Evolutionary conservation across 2,888 invertebrate genomes (phyloP).

Genomic region (Gordius sp.): DNA sequence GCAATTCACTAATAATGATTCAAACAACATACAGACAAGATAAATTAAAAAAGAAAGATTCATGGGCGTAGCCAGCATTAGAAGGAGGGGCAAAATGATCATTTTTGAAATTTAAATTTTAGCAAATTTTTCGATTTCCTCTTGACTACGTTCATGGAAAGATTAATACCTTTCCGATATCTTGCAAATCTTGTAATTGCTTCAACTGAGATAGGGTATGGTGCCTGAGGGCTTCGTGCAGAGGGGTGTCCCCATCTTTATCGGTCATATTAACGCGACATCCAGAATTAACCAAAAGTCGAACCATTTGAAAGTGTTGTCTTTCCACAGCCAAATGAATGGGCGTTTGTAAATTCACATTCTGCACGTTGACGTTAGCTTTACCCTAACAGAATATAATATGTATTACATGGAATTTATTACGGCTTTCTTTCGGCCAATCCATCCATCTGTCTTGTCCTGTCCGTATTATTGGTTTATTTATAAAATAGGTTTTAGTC

Average conservation of each 20-base stretch:
- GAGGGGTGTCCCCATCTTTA: conserved; percentile 69
- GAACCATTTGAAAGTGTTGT: conserved; percentile 44
- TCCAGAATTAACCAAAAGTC: conserved; percentile 58
- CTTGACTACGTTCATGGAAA: too few relatives aligned
- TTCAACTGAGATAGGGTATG: conserved; percentile 79
- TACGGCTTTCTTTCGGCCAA: too few relatives aligned
- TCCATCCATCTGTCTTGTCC: too few relatives aligned
- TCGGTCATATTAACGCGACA: conserved; percentile 80
- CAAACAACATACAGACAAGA: too few relatives aligned
- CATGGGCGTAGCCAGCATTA: too few relatives aligned
- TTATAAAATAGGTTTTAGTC: too few relatives aligned
- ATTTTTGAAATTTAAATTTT: too few relatives aligned
- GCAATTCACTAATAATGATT: too few relatives aligned
- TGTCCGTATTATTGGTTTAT: too few relatives aligned
- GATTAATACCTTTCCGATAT: conserved; percentile 28
- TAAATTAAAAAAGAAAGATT: too few relatives aligned
- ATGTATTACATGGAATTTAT: not conserved
- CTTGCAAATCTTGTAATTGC: conserved; percentile 52
- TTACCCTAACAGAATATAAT: conserved; percentile 38
- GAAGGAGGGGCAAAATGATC: too few relatives aligned
- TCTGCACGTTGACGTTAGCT: conserved; percentile 76
- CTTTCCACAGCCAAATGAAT: conserved; percentile 78
- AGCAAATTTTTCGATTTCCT: too few relatives aligned
- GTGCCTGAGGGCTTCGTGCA: conserved; percentile 67
- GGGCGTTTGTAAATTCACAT: conserved; percentile 63